A percentile compares a stretch with the other conserved stretches of the same genome.
phyloP scores from a whole-genome alignment of 1,140 invertebrate genomes.

The Brachionus manjavacas region DNA sequence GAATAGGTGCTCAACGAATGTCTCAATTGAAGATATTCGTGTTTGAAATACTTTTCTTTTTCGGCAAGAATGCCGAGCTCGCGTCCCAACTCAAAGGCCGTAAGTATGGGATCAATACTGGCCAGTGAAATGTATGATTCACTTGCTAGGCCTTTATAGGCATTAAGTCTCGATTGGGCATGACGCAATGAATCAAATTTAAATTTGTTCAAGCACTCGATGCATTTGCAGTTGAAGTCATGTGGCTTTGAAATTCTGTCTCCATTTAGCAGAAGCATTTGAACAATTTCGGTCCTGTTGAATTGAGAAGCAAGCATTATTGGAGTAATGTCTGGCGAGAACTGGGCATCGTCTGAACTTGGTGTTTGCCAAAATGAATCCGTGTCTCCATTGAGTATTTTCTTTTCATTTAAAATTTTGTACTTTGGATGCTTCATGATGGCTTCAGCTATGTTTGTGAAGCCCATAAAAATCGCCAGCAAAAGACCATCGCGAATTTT shows the following conservation, averaged over 20 bases:
- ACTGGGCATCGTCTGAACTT: constrained; percentile 46
- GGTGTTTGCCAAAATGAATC: constrained; percentile 42
- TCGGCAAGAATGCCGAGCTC: constrained; percentile 57
- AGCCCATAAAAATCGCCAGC: constrained; percentile 54
- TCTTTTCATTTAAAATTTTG: constrained; percentile 40
- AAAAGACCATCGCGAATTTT: constrained; percentile 54
- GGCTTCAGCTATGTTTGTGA: constrained; percentile 54
- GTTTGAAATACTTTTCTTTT: constrained; percentile 44
- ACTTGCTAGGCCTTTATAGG: constrained; percentile 54
- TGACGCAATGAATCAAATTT: constrained; percentile 52
- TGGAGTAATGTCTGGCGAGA: constrained; percentile 52
- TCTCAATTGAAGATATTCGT: constrained; percentile 61
- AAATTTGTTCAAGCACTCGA: constrained; percentile 59
- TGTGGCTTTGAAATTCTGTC: constrained; percentile 61
- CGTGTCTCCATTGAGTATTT: constrained; percentile 13
- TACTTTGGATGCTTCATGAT: constrained; percentile 55
- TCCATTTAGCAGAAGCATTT: constrained; percentile 53
- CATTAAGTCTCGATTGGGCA: constrained; percentile 51
- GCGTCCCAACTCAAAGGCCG: constrained; percentile 62
- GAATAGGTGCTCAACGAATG: constrained; percentile 58
- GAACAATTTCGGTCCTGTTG: constrained; percentile 51
- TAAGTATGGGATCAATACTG: constrained; percentile 65
- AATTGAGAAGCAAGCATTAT: constrained; percentile 50
- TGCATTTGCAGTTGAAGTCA: constrained; percentile 62
- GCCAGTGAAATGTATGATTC: constrained; percentile 65